Percentiles rank a stretch among this genome's conserved stretches.
Evolutionary conservation across 2,888 invertebrate genomes (phyloP).

Genomic region (Ophion ventricosus): DNA sequence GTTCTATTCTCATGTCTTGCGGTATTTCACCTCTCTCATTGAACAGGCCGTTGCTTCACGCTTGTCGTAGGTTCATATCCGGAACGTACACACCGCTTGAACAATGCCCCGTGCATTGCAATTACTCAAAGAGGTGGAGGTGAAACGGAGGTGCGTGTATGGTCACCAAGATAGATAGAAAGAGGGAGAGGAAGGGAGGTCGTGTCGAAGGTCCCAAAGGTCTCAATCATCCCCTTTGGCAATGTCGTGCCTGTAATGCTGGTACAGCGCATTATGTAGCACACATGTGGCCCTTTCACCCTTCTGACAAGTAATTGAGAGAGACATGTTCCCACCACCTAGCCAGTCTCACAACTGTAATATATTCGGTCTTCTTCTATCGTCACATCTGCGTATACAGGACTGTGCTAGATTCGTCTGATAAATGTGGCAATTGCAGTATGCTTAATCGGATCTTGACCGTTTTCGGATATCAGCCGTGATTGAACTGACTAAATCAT

Average conservation of each 20-base stretch:
- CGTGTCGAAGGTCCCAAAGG: constrained; percentile 62
- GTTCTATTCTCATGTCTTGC: constrained; percentile 62
- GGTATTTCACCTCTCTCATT: constrained; percentile 44
- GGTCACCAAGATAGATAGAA: constrained; percentile 2
- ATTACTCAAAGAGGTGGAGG: constrained; percentile 70
- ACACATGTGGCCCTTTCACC: constrained; percentile 55
- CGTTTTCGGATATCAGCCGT: constrained; percentile 2
- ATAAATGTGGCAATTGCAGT: constrained; percentile 16
- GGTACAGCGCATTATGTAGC: constrained; percentile 37
- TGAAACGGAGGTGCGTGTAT: neutral
- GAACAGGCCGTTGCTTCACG: constrained; percentile 57
- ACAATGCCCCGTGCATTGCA: constrained; percentile 75
- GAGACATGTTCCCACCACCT: constrained; percentile 22
- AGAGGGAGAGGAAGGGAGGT: neutral
- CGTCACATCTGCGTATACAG: constrained; percentile 3
- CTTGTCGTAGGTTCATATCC: constrained; percentile 72
- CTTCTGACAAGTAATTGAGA: constrained; percentile 60
- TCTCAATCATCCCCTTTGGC: constrained; percentile 56
- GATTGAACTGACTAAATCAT: neutral
- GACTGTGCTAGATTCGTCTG: neutral
- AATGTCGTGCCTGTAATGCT: constrained; percentile 39
- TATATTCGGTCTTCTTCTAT: constrained; percentile 33
- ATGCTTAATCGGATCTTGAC: neutral
- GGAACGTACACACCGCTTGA: constrained; percentile 69
- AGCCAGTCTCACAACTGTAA: constrained; percentile 27